phyloP scores from a whole-genome alignment of 1,140 invertebrate species.

The Neodiprion virginianus region DNA sequence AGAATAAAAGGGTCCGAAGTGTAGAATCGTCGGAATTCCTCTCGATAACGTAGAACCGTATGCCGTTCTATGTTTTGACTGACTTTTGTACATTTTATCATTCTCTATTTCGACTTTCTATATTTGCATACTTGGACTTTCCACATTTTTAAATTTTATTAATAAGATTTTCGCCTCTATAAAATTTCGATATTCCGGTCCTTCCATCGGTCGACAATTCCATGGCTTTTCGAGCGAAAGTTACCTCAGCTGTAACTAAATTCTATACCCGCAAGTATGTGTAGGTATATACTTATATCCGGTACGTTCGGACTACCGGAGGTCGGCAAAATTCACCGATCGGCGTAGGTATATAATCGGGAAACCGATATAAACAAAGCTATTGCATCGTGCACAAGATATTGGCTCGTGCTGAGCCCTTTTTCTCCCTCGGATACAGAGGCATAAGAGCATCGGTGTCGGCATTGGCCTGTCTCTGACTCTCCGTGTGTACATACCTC shows the following conservation, averaged over 20 bases:
- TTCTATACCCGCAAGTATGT: not conserved
- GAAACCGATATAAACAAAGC: constrained; percentile 5
- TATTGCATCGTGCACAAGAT: not conserved
- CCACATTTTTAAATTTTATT: too few species aligned
- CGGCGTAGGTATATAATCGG: not conserved
- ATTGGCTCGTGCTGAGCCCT: not conserved
- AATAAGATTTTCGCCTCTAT: too few species aligned
- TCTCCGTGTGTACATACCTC: constrained; percentile 8
- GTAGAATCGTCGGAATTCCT: too few species aligned
- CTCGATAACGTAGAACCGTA: too few species aligned
- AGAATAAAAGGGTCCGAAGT: too few species aligned
- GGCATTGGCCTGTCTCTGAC: constrained; percentile 18
- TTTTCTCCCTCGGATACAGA: not conserved
- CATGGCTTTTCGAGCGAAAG: not conserved
- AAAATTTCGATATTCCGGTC: too few species aligned
- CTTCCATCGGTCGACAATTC: too few species aligned
- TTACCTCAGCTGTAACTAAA: not conserved
- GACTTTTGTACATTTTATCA: too few species aligned
- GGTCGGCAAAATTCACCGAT: not conserved
- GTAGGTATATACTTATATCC: not conserved
- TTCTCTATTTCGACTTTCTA: too few species aligned
- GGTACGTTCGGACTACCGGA: too few species aligned
- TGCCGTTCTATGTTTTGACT: too few species aligned
- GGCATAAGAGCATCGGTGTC: constrained; percentile 13
- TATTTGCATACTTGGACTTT: too few species aligned